A percentile compares a stretch with the other conserved stretches of the same genome.
Conservation (phyloP, 2,888 invertebrate genomes). For the Thecophora atra region DNA sequence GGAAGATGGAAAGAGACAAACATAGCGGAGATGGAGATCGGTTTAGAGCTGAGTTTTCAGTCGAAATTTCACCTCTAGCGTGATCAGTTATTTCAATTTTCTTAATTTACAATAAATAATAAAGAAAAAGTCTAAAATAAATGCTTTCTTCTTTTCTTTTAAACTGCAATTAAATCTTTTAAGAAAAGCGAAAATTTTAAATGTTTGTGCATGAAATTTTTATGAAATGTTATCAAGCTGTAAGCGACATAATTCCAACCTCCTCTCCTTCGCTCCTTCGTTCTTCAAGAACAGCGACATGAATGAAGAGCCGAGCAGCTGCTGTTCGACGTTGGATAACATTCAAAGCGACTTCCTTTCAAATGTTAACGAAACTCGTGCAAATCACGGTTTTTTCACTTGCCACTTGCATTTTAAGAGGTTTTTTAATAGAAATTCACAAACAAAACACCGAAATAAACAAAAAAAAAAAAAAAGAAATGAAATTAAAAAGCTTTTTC, state of each 20-base stretch:
- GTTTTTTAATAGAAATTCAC: conserved; percentile 21
- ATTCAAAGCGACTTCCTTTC: conserved; percentile 5
- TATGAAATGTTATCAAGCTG: not conserved
- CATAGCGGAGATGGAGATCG: too few relatives aligned
- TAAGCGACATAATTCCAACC: not conserved
- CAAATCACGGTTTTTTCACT: conserved; percentile 17
- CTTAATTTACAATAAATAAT: too few relatives aligned
- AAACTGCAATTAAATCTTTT: too few relatives aligned
- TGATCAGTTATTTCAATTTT: too few relatives aligned
- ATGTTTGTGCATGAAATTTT: too few relatives aligned
- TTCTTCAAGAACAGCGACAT: conserved; percentile 7
- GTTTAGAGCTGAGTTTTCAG: too few relatives aligned
- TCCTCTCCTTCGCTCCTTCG: conserved; percentile 28
- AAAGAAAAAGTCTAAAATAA: too few relatives aligned
- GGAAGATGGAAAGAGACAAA: not conserved
- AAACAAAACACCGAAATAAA: not conserved
- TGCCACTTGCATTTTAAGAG: not conserved
- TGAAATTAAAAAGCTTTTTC: not conserved
- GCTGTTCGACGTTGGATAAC: conserved; percentile 23
- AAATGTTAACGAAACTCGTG: conserved; percentile 11
- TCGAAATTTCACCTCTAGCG: too few relatives aligned
- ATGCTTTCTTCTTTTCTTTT: too few relatives aligned
- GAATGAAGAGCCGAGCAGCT: conserved; percentile 6
- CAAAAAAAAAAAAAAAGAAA: not conserved
- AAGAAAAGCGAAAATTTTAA: too few relatives aligned